Conservation (phyloP, 1,140 invertebrate genomes). For the Phymastichus coffea region DNA sequence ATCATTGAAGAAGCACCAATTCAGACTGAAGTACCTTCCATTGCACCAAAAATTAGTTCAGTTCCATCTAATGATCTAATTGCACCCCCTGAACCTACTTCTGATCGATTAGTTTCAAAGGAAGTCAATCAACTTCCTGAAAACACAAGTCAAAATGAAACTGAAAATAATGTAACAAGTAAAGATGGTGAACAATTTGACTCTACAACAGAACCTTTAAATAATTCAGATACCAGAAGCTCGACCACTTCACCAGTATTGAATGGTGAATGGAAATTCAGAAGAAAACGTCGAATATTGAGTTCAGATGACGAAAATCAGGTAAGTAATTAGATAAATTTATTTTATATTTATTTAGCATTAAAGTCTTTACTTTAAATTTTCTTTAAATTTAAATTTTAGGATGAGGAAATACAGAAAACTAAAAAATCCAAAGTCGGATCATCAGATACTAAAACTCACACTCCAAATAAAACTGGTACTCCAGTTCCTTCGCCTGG, state of each 20-base stretch:
- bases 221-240: too few relatives aligned
- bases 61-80: background rate
- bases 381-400: background rate
- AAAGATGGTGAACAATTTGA: background rate
- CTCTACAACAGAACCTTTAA: too few relatives aligned
- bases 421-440: conserved; percentile 6
- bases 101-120: background rate
- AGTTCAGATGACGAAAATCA: background rate
- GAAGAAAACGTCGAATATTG: conserved; percentile 16
- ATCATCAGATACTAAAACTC: background rate
- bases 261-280: conserved; percentile 27
- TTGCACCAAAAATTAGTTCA: background rate
- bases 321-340: conserved; percentile 2
- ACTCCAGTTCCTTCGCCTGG: background rate
- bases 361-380: background rate
- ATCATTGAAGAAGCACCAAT: conserved; percentile 15
- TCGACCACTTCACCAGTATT: background rate
- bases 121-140: background rate
- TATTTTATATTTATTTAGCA: background rate
- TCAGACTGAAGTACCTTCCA: background rate
- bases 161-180: conserved; percentile 2
- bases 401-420: background rate
- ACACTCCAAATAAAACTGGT: background rate
- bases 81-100: background rate
- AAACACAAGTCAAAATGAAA: background rate